A percentile compares a stretch with the other conserved stretches of the same genome.
phyloP scores from a whole-genome alignment of 1,140 invertebrate species.

The Macrobrachium nipponense region DNA sequence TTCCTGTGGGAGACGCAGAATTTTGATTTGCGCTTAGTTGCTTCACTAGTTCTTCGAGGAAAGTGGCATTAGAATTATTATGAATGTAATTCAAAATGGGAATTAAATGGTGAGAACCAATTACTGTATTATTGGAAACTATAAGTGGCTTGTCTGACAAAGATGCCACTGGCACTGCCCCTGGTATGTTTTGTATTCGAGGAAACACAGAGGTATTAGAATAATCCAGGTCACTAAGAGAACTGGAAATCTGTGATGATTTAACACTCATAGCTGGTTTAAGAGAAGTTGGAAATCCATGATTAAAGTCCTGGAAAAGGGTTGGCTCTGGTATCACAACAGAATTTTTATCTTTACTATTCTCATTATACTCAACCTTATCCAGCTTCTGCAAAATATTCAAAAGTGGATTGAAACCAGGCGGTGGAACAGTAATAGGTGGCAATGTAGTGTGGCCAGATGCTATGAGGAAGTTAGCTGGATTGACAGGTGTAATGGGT shows the following conservation, averaged over 20 bases:
- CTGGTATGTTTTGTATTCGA: background rate
- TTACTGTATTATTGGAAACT: background rate
- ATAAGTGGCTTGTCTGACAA: background rate
- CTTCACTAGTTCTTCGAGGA: background rate
- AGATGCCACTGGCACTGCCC: background rate
- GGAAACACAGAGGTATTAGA: background rate
- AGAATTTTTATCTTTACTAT: background rate
- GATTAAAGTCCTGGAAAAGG: conserved; percentile 11
- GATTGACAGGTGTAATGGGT: conserved; percentile 12
- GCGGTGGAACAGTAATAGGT: conserved; percentile 22
- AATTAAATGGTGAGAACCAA: background rate
- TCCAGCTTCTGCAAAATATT: conserved; percentile 25
- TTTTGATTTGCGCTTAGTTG: background rate
- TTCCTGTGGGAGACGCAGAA: background rate
- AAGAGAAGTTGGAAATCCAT: background rate
- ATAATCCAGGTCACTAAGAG: background rate
- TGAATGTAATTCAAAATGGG: background rate
- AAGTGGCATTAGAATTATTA: background rate
- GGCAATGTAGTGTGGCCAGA: conserved; percentile 6
- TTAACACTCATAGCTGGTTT: too few relatives aligned
- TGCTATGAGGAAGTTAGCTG: conserved; percentile 28
- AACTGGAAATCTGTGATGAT: background rate
- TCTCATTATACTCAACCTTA: background rate
- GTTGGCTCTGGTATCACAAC: background rate
- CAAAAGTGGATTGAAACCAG: conserved; percentile 19